Evolutionary conservation across 2,113 vertebrate species (phyloP).

Genomic region (Gambusia affinis): DNA sequence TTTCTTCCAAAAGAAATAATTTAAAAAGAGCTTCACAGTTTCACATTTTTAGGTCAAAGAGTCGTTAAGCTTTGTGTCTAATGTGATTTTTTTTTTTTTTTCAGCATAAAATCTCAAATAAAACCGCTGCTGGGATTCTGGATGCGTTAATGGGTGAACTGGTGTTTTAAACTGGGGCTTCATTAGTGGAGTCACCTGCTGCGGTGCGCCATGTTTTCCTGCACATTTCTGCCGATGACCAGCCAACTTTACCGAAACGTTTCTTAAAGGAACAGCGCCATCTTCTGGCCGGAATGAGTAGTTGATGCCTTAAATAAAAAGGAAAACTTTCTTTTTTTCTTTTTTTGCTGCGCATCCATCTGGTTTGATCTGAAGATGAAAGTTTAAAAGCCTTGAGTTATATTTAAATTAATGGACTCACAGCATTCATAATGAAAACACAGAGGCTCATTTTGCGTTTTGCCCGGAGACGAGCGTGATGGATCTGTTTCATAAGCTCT

Average conservation of each 20-base stretch:
- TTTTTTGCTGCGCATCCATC: not conserved
- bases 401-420: slow-evolving; percentile 19
- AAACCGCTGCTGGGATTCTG: not conserved
- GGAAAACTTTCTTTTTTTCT: not conserved
- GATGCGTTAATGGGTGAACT: not conserved
- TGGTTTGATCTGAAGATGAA: slow-evolving; percentile 4
- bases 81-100: not conserved
- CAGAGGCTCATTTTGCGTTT: slow-evolving; percentile 20
- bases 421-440: slow-evolving; percentile 7
- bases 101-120: not conserved
- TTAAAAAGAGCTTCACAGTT: not conserved
- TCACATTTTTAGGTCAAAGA: not conserved
- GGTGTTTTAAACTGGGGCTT: not conserved
- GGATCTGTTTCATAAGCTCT: slow-evolving; percentile 53
- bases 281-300: slow-evolving; percentile 35
- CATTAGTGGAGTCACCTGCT: slow-evolving; percentile 19
- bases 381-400: slow-evolving; percentile 18
- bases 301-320: not conserved
- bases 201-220: not conserved
- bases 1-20: too few relatives aligned
- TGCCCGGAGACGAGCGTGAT: slow-evolving; percentile 46
- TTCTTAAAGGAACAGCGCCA: slow-evolving; percentile 46
- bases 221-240: not conserved
- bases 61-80: not conserved
- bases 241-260: not conserved